These are phyloP conservation scores for Artemia franciscana DNA, from an alignment of 1,140 invertebrate genomes.

Conservation along the genomic window DNA sequence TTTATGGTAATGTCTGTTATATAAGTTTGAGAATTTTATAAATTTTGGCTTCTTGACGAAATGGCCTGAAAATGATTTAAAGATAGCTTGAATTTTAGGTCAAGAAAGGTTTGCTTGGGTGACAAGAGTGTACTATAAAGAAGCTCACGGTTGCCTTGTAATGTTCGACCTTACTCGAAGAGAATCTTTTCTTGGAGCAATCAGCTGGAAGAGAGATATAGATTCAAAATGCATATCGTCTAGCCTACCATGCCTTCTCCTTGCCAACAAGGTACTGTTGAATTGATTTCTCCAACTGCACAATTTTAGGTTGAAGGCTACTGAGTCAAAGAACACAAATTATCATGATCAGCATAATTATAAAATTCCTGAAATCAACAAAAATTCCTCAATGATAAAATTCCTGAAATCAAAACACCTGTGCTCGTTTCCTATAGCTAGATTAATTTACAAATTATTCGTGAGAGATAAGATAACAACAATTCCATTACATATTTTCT, in stretches of 20 bases:
- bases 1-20: too few relatives aligned
- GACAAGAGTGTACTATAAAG: constrained; percentile 36
- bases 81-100: constrained; percentile 20
- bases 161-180: constrained; percentile 34
- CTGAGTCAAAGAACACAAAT: background rate
- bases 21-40: too few relatives aligned
- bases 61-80: too few relatives aligned
- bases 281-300: background rate
- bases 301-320: background rate
- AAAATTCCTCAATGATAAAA: too few relatives aligned
- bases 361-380: background rate
- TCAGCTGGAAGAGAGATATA: constrained; percentile 35
- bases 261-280: constrained; percentile 31
- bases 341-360: background rate
- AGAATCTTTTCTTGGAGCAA: constrained; percentile 28
- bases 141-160: constrained; percentile 33
- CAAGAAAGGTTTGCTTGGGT: constrained; percentile 36
- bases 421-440: too few relatives aligned
- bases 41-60: too few relatives aligned
- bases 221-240: constrained; percentile 29
- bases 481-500: too few relatives aligned
- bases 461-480: too few relatives aligned
- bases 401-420: too few relatives aligned
- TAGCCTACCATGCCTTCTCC: constrained; percentile 29
- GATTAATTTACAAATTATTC: too few relatives aligned